Base-by-base conservation (phyloP, 1,140 invertebrate species). In the Bombus picipes region DNA sequence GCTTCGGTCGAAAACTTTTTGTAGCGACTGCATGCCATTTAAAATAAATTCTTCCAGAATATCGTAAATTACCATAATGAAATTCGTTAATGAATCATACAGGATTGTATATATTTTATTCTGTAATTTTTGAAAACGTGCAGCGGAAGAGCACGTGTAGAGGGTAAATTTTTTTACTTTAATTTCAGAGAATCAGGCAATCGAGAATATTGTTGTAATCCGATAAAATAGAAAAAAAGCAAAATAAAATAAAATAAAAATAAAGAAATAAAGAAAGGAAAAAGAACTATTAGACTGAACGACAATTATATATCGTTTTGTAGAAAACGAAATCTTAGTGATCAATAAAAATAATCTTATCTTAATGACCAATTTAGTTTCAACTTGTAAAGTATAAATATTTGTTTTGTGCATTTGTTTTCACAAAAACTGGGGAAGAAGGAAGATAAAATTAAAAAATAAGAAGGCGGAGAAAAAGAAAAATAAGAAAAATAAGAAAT, bases 151-250 rank as follows among this genome's bases (percentile, higher is more conserved):
- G 15, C 41, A 53, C 43, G 34, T 70, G 10, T 59, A 39, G 9
- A 9, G 3, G 9, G 1, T 71, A 71, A 12, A 18, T 39, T 39
- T 13, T 68, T 71, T 81, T 41, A n/a, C 70, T 53, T 81, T 39
- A 57, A 70, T 39, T 80, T 41, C 74, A n/a, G n/a, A 41, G 32
- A 41, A 68, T 73, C 37, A 81, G 75, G 71, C 77, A 88, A 84
- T 88, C 86, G 43, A 80, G 75, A 92, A 92, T 93, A 92, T 92
- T 90, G 85, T 90, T 91, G 83, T 87, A 91, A 88, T 92, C 88
- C 87, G 83, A 89, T 66, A 8, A 66, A 32, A n/a, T 65, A 15
- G 5, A 66, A 32, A 65, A n/a, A 32, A 65, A 8, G 18, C 13
- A 15, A 32, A 15, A 66, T 1, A 32, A 15, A 32, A 8, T 32